These are phyloP conservation scores for Erebia palarica DNA, from an alignment of 2,888 invertebrate genomes.

Conservation along the genomic window DNA sequence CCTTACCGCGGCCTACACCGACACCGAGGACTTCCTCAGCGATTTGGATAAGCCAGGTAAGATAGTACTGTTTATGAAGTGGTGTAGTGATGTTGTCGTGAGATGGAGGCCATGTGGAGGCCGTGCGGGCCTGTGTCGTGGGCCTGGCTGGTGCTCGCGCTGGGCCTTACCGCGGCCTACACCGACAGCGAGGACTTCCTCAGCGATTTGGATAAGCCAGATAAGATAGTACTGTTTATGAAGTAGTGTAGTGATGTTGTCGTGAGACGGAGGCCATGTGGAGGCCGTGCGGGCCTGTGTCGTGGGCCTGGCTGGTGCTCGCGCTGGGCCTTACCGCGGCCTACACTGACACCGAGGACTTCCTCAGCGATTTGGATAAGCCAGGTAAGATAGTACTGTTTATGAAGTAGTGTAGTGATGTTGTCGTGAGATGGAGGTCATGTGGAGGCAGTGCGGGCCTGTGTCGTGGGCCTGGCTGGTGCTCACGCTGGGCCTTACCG, in stretches of 20 bases:
- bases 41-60: constrained; percentile 82
- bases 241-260: constrained; percentile 43
- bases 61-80: no score
- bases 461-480: constrained; percentile 74
- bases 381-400: constrained; percentile 52
- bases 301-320: constrained; percentile 76
- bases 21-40: constrained; percentile 82
- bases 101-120: constrained; percentile 49
- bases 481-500: constrained; percentile 68
- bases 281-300: constrained; percentile 47
- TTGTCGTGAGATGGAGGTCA: constrained; percentile 54
- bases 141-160: constrained; percentile 75
- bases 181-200: constrained; percentile 82
- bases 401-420: constrained; percentile 38
- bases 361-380: constrained; percentile 83
- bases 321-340: constrained; percentile 70
- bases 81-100: constrained; percentile 49
- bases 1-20: constrained; percentile 75
- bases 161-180: constrained; percentile 73
- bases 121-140: constrained; percentile 56
- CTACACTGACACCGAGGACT: constrained; percentile 82
- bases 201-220: constrained; percentile 84
- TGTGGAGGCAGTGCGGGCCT: constrained; percentile 47
- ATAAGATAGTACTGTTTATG: no score
- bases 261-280: constrained; percentile 53